Evolutionary conservation across 2,888 invertebrate species (phyloP), one percentile per base, ranked within the genome.

Genomic region (Drosophila birchii): DNA sequence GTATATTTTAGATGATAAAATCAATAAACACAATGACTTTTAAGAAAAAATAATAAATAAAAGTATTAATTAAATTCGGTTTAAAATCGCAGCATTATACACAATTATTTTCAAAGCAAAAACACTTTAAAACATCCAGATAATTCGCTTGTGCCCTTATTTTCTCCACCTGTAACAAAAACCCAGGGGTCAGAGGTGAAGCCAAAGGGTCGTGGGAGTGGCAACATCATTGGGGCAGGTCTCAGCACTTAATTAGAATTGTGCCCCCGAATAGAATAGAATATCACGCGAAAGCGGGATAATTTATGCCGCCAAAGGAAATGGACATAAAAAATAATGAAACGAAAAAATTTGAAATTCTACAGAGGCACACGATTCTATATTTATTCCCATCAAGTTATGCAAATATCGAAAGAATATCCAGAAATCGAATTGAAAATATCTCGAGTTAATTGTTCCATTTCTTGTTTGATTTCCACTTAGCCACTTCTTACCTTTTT

Each of bases 141-240:
- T 12, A 14, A 3, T 55, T 6, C 8, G 7, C 29, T 8, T 29
- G 3, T 6, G 9, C 26, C 0, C 26, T 6, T 14, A 5, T 11
- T 51, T 53, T 53, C 20, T 53, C 6, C 29, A 23, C 1, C 64
- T 66, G 72, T 41, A 49, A 23, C 43, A 36, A 36, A 34, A 36
- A 34, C 61, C 43, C n/a, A 43, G n/a, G 72, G 53, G 66, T 47
- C 47, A 67, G 58, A 43, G 58, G 38, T 64, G 54, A 36, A 23
- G 63, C 32, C n/a, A 26, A 29, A 51, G 63, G 56, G 49, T 59
- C 38, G 75, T 38, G 49, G 57, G 47, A 54, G 66, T 47, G 54
- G 49, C 58, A 66, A 75, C 73, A 75, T 59, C 75, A 75, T 73
- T 73, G 73, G 73, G 73, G 73, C 73, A 73, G 73, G 73, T 73